phyloP scores from a whole-genome alignment of 53 echinoderm and acorn worm genomes.

The Mesocentrotus franciscanus region DNA sequence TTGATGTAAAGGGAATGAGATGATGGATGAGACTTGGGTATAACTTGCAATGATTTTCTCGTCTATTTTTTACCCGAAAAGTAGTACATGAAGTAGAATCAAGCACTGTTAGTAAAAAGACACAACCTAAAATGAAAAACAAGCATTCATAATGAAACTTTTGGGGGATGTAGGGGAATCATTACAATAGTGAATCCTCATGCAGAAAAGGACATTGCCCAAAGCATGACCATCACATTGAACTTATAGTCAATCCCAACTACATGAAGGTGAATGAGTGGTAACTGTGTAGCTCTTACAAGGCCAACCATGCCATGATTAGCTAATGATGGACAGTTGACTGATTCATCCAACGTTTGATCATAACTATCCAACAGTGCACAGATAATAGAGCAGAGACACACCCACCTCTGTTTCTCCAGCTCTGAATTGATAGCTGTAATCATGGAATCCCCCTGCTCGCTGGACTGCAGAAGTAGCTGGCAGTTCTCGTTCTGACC shows the following conservation, averaged over 20 bases:
- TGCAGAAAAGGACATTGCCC: too few species aligned
- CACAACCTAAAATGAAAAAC: neutral
- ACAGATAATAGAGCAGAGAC: neutral
- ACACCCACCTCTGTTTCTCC: constrained; percentile 84
- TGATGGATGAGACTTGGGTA: neutral
- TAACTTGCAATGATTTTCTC: neutral
- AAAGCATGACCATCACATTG: too few species aligned
- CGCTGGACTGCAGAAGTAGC: constrained; percentile 74
- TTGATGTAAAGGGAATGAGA: neutral
- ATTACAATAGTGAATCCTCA: too few species aligned
- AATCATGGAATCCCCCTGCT: constrained; percentile 83
- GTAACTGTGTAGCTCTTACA: too few species aligned
- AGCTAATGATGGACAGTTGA: too few species aligned
- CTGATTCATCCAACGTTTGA: too few species aligned
- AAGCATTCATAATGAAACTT: neutral
- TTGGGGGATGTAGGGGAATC: neutral
- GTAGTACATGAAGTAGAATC: neutral
- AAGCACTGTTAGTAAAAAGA: neutral
- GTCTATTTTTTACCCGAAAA: neutral
- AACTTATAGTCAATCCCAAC: too few species aligned
- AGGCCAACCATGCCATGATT: too few species aligned
- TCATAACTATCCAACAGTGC: too few species aligned
- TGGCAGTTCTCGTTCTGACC: constrained; percentile 79
- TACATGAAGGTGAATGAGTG: too few species aligned
- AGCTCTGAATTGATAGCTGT: constrained; percentile 78